Percentiles rank a stretch among this genome's conserved stretches.
Evolutionary conservation across 2,888 invertebrate species (phyloP).

Genomic region (Drosophila affinis): DNA sequence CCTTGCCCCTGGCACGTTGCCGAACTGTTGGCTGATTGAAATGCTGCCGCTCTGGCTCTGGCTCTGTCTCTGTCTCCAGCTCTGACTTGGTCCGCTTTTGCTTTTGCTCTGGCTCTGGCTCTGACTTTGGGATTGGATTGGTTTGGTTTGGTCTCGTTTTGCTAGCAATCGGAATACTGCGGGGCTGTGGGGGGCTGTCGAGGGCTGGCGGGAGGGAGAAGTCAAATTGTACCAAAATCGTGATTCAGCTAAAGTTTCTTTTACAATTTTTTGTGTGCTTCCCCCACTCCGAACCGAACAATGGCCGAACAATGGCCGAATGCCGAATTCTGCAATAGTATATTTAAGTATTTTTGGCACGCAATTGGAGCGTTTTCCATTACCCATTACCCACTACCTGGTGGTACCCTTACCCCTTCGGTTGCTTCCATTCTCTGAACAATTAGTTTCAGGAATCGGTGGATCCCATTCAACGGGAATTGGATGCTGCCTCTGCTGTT

Average conservation of each 20-base stretch:
- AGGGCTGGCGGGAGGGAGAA: conserved; percentile 25
- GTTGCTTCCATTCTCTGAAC: conserved; percentile 45
- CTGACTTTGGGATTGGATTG: neutral
- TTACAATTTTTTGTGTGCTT: conserved; percentile 22
- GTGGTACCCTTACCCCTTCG: conserved; percentile 37
- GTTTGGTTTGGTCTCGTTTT: conserved; percentile 4
- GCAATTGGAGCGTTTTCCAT: conserved; percentile 63
- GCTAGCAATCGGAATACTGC: neutral
- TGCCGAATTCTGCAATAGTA: conserved; percentile 52
- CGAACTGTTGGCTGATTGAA: conserved; percentile 62
- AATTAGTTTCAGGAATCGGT: conserved; percentile 56
- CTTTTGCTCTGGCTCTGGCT: conserved; percentile 4
- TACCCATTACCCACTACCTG: conserved; percentile 25
- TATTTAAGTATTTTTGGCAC: conserved; percentile 63
- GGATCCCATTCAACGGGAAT: conserved; percentile 15
- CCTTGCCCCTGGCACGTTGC: conserved; percentile 68
- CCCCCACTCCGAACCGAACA: neutral
- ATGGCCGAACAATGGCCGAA: conserved; percentile 29
- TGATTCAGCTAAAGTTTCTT: conserved; percentile 69
- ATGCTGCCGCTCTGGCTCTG: conserved; percentile 57
- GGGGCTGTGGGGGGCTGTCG: no score
- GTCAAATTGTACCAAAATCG: conserved; percentile 72
- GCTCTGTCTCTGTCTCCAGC: conserved; percentile 22
- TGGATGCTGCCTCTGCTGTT: conserved; percentile 7
- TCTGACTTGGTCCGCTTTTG: conserved; percentile 59